These are phyloP conservation scores for Digitonthophagus gazella DNA, from an alignment of 2,888 invertebrate species.

Conservation along the genomic window DNA sequence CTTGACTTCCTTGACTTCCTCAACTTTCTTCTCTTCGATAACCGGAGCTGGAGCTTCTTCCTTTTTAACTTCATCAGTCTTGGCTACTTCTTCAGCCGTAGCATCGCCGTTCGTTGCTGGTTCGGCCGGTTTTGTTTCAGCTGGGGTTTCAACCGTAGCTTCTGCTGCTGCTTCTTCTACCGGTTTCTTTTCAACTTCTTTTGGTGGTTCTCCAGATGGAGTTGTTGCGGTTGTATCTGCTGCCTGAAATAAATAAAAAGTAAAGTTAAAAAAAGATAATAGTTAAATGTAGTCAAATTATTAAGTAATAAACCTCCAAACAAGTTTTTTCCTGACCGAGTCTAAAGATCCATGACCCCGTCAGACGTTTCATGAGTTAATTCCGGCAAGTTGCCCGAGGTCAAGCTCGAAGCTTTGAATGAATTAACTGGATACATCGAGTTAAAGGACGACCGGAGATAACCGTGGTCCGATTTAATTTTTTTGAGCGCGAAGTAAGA, in stretches of 20 bases:
- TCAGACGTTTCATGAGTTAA: too few species aligned
- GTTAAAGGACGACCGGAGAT: too few species aligned
- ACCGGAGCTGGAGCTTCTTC: constrained; percentile 28
- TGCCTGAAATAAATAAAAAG: constrained; percentile 41
- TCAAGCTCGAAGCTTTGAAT: too few species aligned
- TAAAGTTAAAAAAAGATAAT: constrained; percentile 23
- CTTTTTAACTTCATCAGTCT: constrained; percentile 3
- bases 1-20: constrained; percentile 32
- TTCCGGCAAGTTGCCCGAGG: too few species aligned
- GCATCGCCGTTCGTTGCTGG: constrained; percentile 34
- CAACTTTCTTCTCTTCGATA: constrained; percentile 33
- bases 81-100: constrained; percentile 31
- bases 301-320: too few species aligned
- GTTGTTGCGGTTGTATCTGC: constrained; percentile 44
- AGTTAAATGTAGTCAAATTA: too few species aligned
- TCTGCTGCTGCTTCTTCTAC: constrained; percentile 25
- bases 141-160: constrained; percentile 6
- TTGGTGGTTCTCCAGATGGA: constrained; percentile 42
- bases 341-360: too few species aligned
- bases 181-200: constrained; percentile 39
- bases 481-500: too few species aligned
- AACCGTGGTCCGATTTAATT: too few species aligned
- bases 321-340: too few species aligned
- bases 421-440: too few species aligned
- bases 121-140: constrained; percentile 21